Percentiles rank a stretch among this genome's conserved stretches.
Conservation (phyloP, 2,888 invertebrate genomes). For the Periphyllus acericola region DNA sequence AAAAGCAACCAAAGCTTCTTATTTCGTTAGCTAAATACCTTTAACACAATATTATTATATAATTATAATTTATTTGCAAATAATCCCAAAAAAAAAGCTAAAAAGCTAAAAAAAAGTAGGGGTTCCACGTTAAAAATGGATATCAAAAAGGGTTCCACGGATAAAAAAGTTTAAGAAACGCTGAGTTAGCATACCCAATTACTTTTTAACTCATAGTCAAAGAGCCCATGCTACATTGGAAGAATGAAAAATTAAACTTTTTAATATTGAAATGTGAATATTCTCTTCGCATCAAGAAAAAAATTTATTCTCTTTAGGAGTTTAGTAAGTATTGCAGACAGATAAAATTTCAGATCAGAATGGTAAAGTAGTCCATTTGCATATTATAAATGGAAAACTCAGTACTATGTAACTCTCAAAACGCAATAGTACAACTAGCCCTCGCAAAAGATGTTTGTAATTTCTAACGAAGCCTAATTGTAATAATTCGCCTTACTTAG, state of each 20-base stretch:
- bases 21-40: no score
- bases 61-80: no score
- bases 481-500: conserved; percentile 46
- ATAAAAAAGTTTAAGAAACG: no score
- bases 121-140: no score
- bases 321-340: not conserved
- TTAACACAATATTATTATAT: no score
- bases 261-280: not conserved
- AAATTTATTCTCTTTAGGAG: not conserved
- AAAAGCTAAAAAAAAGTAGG: no score
- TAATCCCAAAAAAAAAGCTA: no score
- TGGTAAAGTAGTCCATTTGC: not conserved
- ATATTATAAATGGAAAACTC: conserved; percentile 22
- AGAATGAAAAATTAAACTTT: conserved; percentile 26
- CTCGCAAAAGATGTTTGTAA: not conserved
- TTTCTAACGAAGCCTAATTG: conserved; percentile 10
- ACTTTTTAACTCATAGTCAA: not conserved
- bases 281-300: not conserved
- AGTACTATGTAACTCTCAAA: not conserved
- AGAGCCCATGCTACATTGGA: not conserved
- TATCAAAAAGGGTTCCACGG: no score
- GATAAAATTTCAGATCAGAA: not conserved
- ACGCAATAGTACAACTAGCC: not conserved
- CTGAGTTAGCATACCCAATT: no score
- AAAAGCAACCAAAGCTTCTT: no score